Conservation (phyloP, 1,140 invertebrate genomes). For the Lasaia peninsularis region DNA sequence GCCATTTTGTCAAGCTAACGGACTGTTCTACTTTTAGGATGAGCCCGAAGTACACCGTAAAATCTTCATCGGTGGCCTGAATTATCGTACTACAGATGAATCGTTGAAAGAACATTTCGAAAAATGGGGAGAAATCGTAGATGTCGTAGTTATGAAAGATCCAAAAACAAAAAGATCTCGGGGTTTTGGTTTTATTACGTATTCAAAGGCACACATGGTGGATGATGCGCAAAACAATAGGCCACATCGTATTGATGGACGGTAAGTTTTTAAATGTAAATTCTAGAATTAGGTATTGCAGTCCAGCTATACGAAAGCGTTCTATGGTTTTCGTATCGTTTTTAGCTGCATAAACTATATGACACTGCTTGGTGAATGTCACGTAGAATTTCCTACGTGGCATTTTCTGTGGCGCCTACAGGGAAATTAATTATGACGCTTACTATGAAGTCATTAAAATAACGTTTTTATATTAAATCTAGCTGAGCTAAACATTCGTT, state of each 20-base stretch:
- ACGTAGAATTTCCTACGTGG: slow-evolving; percentile 48
- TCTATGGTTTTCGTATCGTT: slow-evolving; percentile 63
- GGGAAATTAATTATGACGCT: slow-evolving; percentile 16
- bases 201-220: slow-evolving; percentile 93
- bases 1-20: slow-evolving; percentile 61
- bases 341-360: slow-evolving; percentile 55
- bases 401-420: slow-evolving; percentile 69
- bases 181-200: slow-evolving; percentile 98
- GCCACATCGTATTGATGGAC: slow-evolving; percentile 82
- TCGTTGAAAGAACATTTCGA: slow-evolving; percentile 95
- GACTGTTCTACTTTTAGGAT: slow-evolving; percentile 61
- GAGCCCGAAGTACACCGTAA: slow-evolving; percentile 97
- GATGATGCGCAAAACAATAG: slow-evolving; percentile 95
- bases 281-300: slow-evolving; percentile 33
- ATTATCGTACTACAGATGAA: slow-evolving; percentile 96
- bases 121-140: slow-evolving; percentile 97
- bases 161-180: slow-evolving; percentile 93
- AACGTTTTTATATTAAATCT: too few species aligned
- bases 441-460: too few species aligned
- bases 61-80: slow-evolving; percentile 97
- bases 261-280: slow-evolving; percentile 57
- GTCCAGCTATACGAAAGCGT: slow-evolving; percentile 63
- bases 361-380: slow-evolving; percentile 67
- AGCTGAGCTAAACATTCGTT: too few species aligned
- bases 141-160: slow-evolving; percentile 99